Conservation (phyloP, 2,888 invertebrate genomes). For the Trichogramma dendrolimi region DNA sequence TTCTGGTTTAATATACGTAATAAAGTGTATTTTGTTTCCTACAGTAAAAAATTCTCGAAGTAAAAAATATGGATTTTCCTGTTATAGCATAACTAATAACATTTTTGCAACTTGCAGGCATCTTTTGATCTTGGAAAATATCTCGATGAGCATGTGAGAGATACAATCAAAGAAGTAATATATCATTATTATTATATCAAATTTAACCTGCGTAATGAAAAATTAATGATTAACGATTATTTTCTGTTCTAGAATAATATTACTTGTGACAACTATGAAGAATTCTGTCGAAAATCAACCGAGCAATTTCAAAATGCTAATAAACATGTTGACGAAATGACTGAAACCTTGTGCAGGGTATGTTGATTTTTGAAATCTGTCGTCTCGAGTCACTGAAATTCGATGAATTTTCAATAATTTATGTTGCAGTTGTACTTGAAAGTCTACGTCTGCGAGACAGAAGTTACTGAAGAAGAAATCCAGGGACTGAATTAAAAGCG, state of each 20-base stretch:
- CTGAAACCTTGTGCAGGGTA: conserved; percentile 16
- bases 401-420: no score
- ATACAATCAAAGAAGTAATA: conserved; percentile 8
- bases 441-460: no score
- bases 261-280: conserved; percentile 12
- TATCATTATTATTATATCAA: background rate
- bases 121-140: conserved; percentile 4
- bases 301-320: conserved; percentile 5
- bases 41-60: no score
- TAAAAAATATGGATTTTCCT: no score
- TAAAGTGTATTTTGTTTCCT: no score
- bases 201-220: no score
- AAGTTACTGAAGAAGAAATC: no score
- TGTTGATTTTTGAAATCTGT: background rate
- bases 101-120: background rate
- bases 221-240: background rate
- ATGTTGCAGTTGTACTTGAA: no score
- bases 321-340: conserved; percentile 3
- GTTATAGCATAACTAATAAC: background rate
- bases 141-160: background rate
- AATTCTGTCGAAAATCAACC: conserved; percentile 12
- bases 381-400: no score
- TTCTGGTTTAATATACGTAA: no score
- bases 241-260: conserved; percentile 10
- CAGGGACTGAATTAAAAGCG: no score